phyloP scores from a whole-genome alignment of 2,113 vertebrate species.

The Capreolus pygargus region DNA sequence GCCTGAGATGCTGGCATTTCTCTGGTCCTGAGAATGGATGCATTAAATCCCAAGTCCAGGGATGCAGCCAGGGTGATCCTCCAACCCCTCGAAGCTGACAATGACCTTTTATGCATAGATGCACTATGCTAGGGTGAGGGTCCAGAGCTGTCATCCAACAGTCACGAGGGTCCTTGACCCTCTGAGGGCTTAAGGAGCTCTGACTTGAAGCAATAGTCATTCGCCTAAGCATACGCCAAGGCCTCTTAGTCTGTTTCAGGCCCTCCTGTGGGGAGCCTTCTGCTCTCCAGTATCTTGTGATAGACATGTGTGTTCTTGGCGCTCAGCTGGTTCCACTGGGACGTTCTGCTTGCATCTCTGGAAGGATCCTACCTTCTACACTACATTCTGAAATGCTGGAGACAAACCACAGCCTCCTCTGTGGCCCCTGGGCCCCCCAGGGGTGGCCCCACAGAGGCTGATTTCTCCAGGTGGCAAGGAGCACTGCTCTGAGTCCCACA shows the following conservation, averaged over 20 bases:
- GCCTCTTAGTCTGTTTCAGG: neutral
- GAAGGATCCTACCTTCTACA: neutral
- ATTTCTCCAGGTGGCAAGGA: neutral
- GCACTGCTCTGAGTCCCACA: neutral
- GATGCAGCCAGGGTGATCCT: neutral
- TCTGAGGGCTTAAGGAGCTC: neutral
- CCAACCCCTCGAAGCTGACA: neutral
- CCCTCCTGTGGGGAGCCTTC: neutral
- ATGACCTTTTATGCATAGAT: neutral
- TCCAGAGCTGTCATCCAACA: neutral
- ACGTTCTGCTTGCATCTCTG: neutral
- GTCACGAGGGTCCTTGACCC: neutral
- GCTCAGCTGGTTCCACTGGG: neutral
- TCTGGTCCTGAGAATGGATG: neutral
- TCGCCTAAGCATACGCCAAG: rapidly evolving
- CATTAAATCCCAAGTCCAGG: neutral
- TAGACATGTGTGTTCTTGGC: neutral
- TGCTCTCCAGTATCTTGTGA: neutral
- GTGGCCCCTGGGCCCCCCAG: neutral
- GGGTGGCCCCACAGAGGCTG: too few species aligned
- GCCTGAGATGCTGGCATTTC: neutral
- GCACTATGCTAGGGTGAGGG: neutral
- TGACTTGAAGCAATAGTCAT: neutral
- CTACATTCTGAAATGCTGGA: neutral
- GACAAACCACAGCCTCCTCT: neutral